Conservation (phyloP, 2,888 invertebrate genomes). For the Tetragnatha montana region DNA sequence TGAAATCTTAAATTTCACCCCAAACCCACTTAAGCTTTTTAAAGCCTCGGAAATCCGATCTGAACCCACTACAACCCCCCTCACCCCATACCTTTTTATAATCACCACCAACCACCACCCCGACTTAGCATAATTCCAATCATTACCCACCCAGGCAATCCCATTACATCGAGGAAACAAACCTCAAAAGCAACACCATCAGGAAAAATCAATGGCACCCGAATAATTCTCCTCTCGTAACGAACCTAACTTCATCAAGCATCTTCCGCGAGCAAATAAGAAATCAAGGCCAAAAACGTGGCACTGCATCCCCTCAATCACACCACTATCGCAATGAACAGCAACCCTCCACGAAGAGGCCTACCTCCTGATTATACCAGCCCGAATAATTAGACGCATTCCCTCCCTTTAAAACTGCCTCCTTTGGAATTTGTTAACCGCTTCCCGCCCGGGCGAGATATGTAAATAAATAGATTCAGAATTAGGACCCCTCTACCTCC, state of each 20-base stretch:
- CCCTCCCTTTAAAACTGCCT: constrained; percentile 30
- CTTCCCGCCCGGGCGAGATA: constrained; percentile 59
- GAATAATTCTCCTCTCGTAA: not conserved
- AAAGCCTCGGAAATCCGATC: not conserved
- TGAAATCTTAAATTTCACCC: not conserved
- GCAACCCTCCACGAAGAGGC: constrained; percentile 43
- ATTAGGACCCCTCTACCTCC: constrained; percentile 34
- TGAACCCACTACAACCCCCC: not conserved
- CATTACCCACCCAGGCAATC: not conserved
- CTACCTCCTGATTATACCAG: constrained; percentile 55
- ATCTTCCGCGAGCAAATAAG: not conserved
- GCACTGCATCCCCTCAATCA: not conserved
- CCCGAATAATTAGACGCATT: constrained; percentile 48
- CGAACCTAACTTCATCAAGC: constrained; percentile 6
- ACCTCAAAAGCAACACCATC: not conserved
- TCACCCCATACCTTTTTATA: too few relatives aligned
- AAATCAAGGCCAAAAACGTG: not conserved
- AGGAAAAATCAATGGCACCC: not conserved
- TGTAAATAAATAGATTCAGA: constrained; percentile 70
- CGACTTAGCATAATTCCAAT: not conserved
- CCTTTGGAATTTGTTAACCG: constrained; percentile 61
- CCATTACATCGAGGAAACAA: not conserved
- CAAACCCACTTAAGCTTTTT: not conserved
- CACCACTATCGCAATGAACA: constrained; percentile 53
- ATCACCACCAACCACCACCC: not conserved